Evolutionary conservation across 30 jellyfish, hydroid and myxozoan species (phyloP).

Genomic region (Chironex yamaguchii): DNA sequence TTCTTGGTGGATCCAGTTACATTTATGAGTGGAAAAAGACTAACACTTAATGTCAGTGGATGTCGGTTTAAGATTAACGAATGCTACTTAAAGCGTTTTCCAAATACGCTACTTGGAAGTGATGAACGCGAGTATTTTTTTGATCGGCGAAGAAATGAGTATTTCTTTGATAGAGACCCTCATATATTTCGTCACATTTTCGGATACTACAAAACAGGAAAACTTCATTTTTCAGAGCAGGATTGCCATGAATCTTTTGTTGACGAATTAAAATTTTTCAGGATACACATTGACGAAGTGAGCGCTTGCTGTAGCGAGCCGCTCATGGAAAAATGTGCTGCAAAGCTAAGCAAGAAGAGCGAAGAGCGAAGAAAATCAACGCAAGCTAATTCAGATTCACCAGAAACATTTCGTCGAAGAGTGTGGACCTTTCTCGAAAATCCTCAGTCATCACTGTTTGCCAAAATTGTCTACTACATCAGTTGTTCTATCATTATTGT

Average conservation of each 20-base stretch:
- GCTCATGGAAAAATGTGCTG: slow-evolving; percentile 71
- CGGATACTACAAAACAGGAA: slow-evolving; percentile 91
- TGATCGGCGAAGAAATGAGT: slow-evolving; percentile 81
- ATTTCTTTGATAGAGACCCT: slow-evolving; percentile 98
- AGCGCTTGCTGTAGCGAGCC: slow-evolving; percentile 94
- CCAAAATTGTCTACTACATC: slow-evolving; percentile 75
- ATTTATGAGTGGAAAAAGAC: slow-evolving; percentile 77
- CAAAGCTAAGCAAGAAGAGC: slow-evolving; percentile 1
- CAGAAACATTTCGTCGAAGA: slow-evolving; percentile 65
- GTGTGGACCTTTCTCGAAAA: slow-evolving; percentile 84
- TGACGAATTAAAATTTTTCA: slow-evolving; percentile 91
- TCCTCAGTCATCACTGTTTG: slow-evolving; percentile 82
- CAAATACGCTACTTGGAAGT: slow-evolving; percentile 95
- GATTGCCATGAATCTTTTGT: slow-evolving; percentile 92
- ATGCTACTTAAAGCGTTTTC: slow-evolving; percentile 78
- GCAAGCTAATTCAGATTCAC: background rate
- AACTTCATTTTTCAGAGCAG: slow-evolving; percentile 82
- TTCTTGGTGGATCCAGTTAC: slow-evolving; percentile 82
- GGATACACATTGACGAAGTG: slow-evolving; percentile 71
- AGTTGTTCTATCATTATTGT: slow-evolving; percentile 90
- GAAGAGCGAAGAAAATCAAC: background rate
- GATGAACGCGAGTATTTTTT: slow-evolving; percentile 63
- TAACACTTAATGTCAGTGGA: slow-evolving; percentile 92
- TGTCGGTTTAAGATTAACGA: slow-evolving; percentile 86
- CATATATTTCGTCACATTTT: slow-evolving; percentile 84